A percentile compares a stretch with the other conserved stretches of the same genome.
These are phyloP conservation scores for Luscinia megarhynchos DNA, from an alignment of 2,797 vertebrate species.

Conservation along the genomic window DNA sequence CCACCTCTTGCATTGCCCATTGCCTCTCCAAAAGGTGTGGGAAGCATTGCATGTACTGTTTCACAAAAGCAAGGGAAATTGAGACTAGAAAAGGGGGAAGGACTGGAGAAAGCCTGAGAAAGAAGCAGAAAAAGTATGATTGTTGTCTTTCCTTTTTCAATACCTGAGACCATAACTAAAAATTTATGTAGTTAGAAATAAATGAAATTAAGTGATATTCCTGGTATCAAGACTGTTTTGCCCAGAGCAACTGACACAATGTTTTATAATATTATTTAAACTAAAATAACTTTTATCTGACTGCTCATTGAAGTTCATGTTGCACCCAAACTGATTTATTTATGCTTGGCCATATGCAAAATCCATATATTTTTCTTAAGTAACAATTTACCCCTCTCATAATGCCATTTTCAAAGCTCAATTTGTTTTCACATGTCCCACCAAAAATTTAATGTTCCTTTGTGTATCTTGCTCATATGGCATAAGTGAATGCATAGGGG, in stretches of 20 bases:
- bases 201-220: neutral
- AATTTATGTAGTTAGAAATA: neutral
- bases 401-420: neutral
- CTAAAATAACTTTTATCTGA: neutral
- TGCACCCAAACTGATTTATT: neutral
- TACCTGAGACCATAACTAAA: neutral
- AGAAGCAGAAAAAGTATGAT: neutral
- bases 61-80: neutral
- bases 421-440: neutral
- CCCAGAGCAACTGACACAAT: neutral
- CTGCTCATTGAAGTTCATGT: neutral
- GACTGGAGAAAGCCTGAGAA: neutral
- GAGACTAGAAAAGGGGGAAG: neutral
- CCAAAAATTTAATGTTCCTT: neutral
- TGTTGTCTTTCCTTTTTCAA: neutral
- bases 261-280: neutral
- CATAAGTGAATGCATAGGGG: neutral
- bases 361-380: neutral
- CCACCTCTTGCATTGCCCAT: neutral
- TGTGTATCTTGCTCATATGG: neutral
- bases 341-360: neutral
- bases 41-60: rapidly evolving
- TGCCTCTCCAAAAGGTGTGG: neutral
- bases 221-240: neutral
- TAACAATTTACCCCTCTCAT: neutral